Percentiles rank a stretch among this genome's conserved stretches.
phyloP scores from a whole-genome alignment of 2,113 vertebrate species.

The Oophaga pumilio region DNA sequence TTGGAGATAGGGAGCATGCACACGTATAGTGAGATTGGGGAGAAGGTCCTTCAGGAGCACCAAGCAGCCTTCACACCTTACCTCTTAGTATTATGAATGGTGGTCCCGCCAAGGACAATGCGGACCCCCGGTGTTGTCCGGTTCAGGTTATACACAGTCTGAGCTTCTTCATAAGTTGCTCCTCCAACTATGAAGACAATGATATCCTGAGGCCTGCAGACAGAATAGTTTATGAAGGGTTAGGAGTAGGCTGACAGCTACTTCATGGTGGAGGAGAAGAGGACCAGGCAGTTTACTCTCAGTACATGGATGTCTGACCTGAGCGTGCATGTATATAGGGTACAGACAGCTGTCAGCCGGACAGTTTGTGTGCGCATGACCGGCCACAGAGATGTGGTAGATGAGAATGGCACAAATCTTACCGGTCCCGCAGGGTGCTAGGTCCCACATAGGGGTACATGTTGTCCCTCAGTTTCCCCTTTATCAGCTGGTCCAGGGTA shows the following conservation, averaged over 20 bases:
- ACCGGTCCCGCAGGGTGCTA: conserved; percentile 83
- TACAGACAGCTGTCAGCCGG: no score
- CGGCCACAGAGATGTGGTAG: no score
- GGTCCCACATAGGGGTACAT: conserved; percentile 92
- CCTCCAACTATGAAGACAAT: conserved; percentile 93
- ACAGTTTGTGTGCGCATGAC: no score
- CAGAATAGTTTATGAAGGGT: not conserved
- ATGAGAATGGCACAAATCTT: not conserved
- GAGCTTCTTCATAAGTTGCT: conserved; percentile 90
- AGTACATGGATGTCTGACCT: no score
- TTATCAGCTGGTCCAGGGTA: conserved; percentile 93
- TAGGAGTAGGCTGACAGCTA: not conserved
- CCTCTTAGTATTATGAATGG: conserved; percentile 92
- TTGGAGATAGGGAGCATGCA: no score
- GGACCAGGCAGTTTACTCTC: no score
- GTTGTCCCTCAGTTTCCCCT: conserved; percentile 91
- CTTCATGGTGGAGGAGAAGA: no score
- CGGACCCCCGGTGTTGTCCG: conserved; percentile 86
- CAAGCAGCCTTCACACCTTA: conserved; percentile 55
- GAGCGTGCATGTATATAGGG: no score
- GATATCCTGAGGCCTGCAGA: conserved; percentile 88
- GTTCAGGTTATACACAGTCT: conserved; percentile 89
- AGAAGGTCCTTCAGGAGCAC: no score
- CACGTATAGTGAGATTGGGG: no score
- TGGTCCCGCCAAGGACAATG: conserved; percentile 88